Evolutionary conservation across 2,888 invertebrate genomes (phyloP).

Genomic region (Lasioglossum lativentre): DNA sequence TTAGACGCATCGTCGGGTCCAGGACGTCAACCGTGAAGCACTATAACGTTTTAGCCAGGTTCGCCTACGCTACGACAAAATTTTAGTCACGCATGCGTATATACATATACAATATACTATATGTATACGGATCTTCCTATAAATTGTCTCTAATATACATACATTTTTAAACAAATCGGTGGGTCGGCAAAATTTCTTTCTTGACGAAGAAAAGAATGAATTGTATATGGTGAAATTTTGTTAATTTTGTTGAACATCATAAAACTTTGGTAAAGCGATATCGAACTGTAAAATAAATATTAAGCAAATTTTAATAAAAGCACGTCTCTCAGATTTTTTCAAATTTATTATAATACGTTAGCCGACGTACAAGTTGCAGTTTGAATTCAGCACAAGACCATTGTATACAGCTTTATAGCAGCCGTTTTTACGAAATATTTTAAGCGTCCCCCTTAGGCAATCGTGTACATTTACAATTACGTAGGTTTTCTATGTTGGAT

Average conservation of each 20-base stretch:
- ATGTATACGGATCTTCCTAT: too few species aligned
- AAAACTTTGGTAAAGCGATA: too few species aligned
- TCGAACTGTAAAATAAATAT: too few species aligned
- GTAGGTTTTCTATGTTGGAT: neutral
- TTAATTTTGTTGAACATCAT: too few species aligned
- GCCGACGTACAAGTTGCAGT: neutral
- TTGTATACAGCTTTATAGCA: too few species aligned
- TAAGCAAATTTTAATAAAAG: too few species aligned
- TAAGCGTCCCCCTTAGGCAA: neutral
- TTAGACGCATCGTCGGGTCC: neutral
- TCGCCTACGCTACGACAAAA: neutral
- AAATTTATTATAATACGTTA: neutral
- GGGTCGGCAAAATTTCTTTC: neutral
- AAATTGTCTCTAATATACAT: too few species aligned
- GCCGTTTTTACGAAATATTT: neutral
- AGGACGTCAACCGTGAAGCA: neutral
- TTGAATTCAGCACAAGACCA: neutral
- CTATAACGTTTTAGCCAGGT: neutral
- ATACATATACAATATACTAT: too few species aligned
- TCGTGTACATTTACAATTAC: neutral
- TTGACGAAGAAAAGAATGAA: neutral
- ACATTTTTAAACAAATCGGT: too few species aligned
- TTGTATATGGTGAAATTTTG: too few species aligned
- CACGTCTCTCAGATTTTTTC: too few species aligned
- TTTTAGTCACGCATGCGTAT: neutral